Evolutionary conservation across 2,797 vertebrate genomes (phyloP).

Genomic region (Pantherophis alleghaniensis): DNA sequence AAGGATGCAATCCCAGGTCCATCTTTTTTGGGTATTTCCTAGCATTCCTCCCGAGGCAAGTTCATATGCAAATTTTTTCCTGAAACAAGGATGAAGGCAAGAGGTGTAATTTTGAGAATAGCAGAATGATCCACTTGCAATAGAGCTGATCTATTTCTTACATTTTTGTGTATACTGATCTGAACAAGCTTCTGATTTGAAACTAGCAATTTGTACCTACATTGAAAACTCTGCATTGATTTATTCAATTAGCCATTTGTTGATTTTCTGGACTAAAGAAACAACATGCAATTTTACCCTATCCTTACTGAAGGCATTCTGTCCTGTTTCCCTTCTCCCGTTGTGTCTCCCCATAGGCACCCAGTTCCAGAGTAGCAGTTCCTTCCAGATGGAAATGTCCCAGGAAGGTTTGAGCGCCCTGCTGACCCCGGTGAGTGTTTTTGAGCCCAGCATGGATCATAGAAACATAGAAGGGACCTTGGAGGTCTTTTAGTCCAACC

Average conservation of each 20-base stretch:
- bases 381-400: constrained; percentile 67
- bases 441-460: background rate
- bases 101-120: background rate
- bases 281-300: background rate
- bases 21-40: background rate
- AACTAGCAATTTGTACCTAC: background rate
- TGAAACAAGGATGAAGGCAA: background rate
- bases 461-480: background rate
- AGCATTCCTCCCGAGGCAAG: background rate
- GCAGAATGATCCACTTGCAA: background rate
- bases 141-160: background rate
- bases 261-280: background rate
- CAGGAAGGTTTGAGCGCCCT: constrained; percentile 66
- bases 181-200: background rate
- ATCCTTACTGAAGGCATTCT: background rate
- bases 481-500: background rate
- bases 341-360: constrained; percentile 41
- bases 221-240: background rate
- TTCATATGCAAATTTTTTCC: background rate
- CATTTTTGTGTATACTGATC: background rate
- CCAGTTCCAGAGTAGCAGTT: constrained; percentile 40
- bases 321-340: background rate
- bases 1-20: background rate
- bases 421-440: background rate
- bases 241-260: background rate